Conservation (phyloP, 2,888 invertebrate species). For the Nowickia ferox region DNA sequence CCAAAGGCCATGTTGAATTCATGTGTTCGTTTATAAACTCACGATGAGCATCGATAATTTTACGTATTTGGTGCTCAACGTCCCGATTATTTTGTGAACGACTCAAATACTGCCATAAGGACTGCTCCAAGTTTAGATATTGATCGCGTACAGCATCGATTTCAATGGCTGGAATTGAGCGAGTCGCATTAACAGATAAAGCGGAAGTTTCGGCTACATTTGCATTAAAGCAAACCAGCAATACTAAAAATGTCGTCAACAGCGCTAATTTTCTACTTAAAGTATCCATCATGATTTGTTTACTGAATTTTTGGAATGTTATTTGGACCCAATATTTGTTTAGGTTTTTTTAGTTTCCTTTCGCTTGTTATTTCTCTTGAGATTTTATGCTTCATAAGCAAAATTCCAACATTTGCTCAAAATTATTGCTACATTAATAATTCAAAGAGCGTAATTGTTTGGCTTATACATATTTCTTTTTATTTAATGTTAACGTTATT, state of each 20-base stretch:
- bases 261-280: background rate
- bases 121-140: slow-evolving; percentile 85
- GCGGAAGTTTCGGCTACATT: slow-evolving; percentile 3
- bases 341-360: background rate
- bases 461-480: background rate
- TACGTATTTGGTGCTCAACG: slow-evolving; percentile 78
- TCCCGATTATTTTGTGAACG: slow-evolving; percentile 75
- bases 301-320: slow-evolving; percentile 30
- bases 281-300: slow-evolving; percentile 17
- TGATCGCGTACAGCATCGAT: slow-evolving; percentile 86
- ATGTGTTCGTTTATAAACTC: slow-evolving; percentile 77
- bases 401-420: slow-evolving; percentile 21
- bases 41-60: slow-evolving; percentile 80
- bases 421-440: slow-evolving; percentile 18
- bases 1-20: slow-evolving; percentile 73
- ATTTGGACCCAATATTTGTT: slow-evolving; percentile 22
- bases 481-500: background rate
- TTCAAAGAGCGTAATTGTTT: slow-evolving; percentile 41
- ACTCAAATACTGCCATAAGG: slow-evolving; percentile 80
- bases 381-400: slow-evolving; percentile 20
- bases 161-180: slow-evolving; percentile 69
- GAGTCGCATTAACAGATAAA: background rate
- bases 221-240: background rate
- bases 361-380: background rate
- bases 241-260: background rate